These are phyloP conservation scores for Epizoanthus illoricatus DNA, from an alignment of 92 coral and sea anemone species.

Conservation along the genomic window DNA sequence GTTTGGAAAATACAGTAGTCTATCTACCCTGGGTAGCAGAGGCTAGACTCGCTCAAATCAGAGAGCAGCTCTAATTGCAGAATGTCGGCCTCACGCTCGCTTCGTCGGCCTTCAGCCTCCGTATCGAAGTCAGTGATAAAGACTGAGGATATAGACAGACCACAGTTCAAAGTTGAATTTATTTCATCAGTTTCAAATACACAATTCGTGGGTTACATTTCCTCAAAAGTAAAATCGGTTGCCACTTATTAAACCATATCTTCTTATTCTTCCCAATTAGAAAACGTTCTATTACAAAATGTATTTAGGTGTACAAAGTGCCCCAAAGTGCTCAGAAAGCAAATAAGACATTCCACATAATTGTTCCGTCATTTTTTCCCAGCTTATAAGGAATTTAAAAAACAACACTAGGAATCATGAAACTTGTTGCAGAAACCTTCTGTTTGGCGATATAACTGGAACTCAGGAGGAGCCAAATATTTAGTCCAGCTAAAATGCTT, in stretches of 20 bases:
- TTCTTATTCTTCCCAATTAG: conserved; percentile 1
- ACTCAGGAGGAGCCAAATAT: conserved; percentile 2
- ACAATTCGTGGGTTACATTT: not conserved
- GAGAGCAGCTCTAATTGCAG: no score
- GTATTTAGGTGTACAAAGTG: conserved; percentile 8
- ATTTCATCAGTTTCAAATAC: conserved; percentile 5
- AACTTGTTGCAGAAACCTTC: conserved; percentile 7
- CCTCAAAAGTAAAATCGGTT: not conserved
- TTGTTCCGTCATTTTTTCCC: not conserved
- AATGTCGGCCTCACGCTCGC: no score
- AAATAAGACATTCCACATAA: not conserved
- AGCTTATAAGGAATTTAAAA: not conserved
- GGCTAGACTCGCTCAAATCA: no score
- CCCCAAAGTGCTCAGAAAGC: not conserved
- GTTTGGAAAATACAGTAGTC: no score
- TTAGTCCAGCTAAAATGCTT: conserved; percentile 38
- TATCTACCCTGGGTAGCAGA: no score
- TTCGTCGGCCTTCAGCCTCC: no score
- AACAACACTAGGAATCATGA: conserved; percentile 8
- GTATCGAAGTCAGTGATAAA: no score
- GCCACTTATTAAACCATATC: not conserved
- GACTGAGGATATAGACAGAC: not conserved
- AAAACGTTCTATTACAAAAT: conserved; percentile 12
- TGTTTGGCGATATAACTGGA: not conserved
- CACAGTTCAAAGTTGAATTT: conserved; percentile 1